Evolutionary conservation across 2,797 vertebrate species (phyloP).

Genomic region (Chrosomus eos): DNA sequence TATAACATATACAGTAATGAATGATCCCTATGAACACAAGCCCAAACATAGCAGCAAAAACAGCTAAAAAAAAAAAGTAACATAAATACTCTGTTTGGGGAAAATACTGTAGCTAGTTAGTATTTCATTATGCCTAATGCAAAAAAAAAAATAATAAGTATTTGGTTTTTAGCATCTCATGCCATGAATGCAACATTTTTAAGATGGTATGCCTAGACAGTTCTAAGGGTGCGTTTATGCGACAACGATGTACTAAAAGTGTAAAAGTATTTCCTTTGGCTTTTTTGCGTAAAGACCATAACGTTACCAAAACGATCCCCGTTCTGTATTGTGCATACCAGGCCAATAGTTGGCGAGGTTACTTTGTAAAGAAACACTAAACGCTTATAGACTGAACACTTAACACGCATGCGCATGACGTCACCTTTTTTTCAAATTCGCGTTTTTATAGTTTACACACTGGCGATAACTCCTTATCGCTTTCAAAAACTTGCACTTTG

Average conservation of each 20-base stretch:
- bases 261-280: background rate
- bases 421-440: background rate
- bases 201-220: background rate
- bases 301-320: background rate
- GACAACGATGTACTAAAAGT: background rate
- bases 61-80: background rate
- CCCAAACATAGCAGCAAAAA: background rate
- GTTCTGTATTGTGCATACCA: background rate
- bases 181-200: background rate
- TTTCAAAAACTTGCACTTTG: too few species aligned
- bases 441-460: too few species aligned
- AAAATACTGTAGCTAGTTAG: background rate
- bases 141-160: background rate
- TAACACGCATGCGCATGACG: background rate
- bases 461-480: too few species aligned
- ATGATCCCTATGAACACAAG: background rate
- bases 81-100: background rate
- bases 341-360: background rate
- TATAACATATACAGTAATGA: conserved; percentile 6
- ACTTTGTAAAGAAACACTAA: background rate
- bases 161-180: background rate
- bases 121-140: background rate
- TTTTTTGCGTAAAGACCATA: background rate
- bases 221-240: background rate
- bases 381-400: background rate